Evolutionary conservation across 2,113 vertebrate species (phyloP).

Genomic region (Numenius arquata): DNA sequence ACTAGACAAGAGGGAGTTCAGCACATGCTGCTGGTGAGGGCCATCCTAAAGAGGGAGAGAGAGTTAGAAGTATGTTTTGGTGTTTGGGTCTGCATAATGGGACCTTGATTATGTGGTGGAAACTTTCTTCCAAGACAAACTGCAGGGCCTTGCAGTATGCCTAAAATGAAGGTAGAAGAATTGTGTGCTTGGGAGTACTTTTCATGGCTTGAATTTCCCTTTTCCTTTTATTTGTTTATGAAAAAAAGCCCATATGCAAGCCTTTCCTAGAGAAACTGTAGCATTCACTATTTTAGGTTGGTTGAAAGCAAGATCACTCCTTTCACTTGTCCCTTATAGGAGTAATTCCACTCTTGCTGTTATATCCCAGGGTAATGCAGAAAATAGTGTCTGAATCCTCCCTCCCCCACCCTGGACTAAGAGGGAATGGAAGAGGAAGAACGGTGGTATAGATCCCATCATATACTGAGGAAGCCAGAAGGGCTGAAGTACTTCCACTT

Average conservation of each 20-base stretch:
- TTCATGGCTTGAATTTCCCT: not conserved
- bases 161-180: not conserved
- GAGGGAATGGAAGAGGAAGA: not conserved
- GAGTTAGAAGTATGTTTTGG: not conserved
- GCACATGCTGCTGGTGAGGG: not conserved
- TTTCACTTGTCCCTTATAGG: not conserved
- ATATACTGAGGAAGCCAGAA: not conserved
- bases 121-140: not conserved
- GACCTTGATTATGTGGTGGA: not conserved
- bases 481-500: not conserved
- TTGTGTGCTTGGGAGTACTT: not conserved
- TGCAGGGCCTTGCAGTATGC: not conserved
- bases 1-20: not conserved
- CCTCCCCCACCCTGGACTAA: not conserved
- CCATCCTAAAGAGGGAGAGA: not conserved
- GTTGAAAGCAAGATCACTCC: not conserved
- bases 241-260: not conserved
- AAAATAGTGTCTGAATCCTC: not conserved
- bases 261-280: not conserved
- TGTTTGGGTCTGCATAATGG: not conserved
- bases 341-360: not conserved
- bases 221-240: not conserved
- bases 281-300: not conserved
- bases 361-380: not conserved
- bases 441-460: not conserved